Evolutionary conservation across 1,140 invertebrate genomes (phyloP), one percentile per base, ranked within the genome.

Genomic region (Hycleus cichorii): DNA sequence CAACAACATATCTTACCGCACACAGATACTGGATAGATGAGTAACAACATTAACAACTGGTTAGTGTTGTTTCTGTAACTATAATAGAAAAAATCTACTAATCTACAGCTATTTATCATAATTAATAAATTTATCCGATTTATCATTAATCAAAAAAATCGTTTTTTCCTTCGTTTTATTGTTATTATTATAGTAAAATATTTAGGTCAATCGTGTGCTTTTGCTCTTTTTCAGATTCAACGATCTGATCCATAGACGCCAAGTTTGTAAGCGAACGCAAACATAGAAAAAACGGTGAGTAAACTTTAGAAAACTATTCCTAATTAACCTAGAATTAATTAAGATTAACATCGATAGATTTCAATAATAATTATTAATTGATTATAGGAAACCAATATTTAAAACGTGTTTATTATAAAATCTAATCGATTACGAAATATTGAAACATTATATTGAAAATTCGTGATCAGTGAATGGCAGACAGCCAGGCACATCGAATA

Each of bases 381-480:
- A 53, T 53, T 53, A 45, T 44, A 46, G 44, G 12, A 53, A 45
- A 46, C 39, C 42, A 42, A 53, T 42, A 45, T 42, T 53, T 53
- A 45, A 45, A 51, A 12, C n/a, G 38, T 48, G 47, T 48, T 32
- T 27, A 48, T 48, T 9, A 49, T 39, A 38, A 32, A 32, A 32
- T 32, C 32, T 26, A 49, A 11, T 49, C 47, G 51, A 53, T 53
- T 53, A 53, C 51, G 46, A 44, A 53, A 53, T 53, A 53, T 6
- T 39, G 45, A 53, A 53, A 32, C 32, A 32, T 5, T 42, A 53
- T 53, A 53, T 42, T 53, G 51, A 53, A 53, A 53, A 53, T 53
- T 53, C 51, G 51, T 53, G 51, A 53, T 53, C 51, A 46, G 51
- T 53, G 51, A 53, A 53, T 53, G 51, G 51, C 50, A 52, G 18